Base-by-base conservation (phyloP, 2,888 invertebrate species). In the Aleiodes alternator region DNA sequence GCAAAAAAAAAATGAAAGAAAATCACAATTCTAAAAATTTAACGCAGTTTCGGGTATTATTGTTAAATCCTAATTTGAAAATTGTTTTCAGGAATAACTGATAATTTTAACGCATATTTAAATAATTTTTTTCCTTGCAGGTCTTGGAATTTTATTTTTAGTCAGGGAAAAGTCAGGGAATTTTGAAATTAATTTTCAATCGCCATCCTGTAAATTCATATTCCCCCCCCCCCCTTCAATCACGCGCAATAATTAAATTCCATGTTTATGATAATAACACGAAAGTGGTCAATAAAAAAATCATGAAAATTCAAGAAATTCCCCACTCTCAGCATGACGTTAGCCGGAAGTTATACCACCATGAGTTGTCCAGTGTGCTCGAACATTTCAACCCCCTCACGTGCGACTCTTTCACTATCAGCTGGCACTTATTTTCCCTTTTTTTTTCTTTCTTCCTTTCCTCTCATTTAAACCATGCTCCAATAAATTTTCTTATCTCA, bases 401-500 rank as follows among this genome's bases (percentile, higher is more conserved):
- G 59, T 57, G 69, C 69, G 61, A 75, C 71, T 11, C 64, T 23
- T 23, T 73, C 48, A 56, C 68, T 76, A 73, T 77, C 75, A 68
- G 73, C 57, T 61, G 61, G 66, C 51, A 16, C 68, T 73, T 66
- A 43, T 59, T 73, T 75, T 29, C 56, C 72, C 72, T 75, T 75
- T 78, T 77, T 76, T 76, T 72, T 75, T 76, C 78, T 75, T 75
- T 76, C 78, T 77, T 75, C 34, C 6, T 34, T 72, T 75, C 76
- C 78, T 75, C 73, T 79, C 78, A 57, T 76, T 75, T 68, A 72
- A 31, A 72, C 48, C 64, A 68, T 64, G 76, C 79, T 81, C 80
- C 79, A 84, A 86, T 87, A 87, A 87, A 87, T 87, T 79, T 80
- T 82, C 82, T 86, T 87, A 87, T 87, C 87, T 81, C 81, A 7